Evolutionary conservation across 2,797 vertebrate species (phyloP), one percentile per base, ranked within the genome.

Genomic region (Crax fasciolata): DNA sequence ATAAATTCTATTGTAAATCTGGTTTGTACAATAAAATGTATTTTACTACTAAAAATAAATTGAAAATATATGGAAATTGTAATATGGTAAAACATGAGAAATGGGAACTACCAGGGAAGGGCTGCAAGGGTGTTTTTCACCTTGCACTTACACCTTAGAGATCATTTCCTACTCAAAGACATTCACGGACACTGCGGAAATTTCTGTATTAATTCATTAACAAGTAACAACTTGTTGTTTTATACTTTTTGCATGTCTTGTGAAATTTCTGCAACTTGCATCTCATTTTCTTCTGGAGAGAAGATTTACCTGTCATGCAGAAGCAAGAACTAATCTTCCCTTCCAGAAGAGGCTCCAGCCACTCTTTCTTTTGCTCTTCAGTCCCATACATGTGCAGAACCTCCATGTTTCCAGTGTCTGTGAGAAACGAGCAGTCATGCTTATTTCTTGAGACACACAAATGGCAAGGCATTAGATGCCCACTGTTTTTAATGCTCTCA

Each of bases 331-430:
- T 97, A 39, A 99, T 99, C 78, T 98, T 98, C 85, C 99, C 99
- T 82, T 96, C 96, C 17, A 99, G 98, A 32, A 99, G 98, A 82
- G 99, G 99, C 87, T 99, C 98, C 87, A 99, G 97, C 99, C 99
- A 99, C 57, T 97, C 93, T 67, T 95, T 98, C 97, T 99, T 99
- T 96, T 99, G 99, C 41, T 99, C 98, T 87, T 99, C 98, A 21
- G 97, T 99, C 84, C 99, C 99, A 89, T 99, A 99, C 91, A 99
- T 97, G 93, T 99, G 98, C 65, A 99, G 98, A 13, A 99, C 98
- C 92, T 99, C 99, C 98, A 99, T 99, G 94, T 99, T 99, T 62
- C 99, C 99, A 0, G 99, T 99, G 94, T 99, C 99, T 99, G 93
- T 19, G 93, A 24, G 41, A 77, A 61, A 91, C 18, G 43, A 94